Conservation (phyloP, 2,797 vertebrate species). For the Limnodromus scolopaceus region DNA sequence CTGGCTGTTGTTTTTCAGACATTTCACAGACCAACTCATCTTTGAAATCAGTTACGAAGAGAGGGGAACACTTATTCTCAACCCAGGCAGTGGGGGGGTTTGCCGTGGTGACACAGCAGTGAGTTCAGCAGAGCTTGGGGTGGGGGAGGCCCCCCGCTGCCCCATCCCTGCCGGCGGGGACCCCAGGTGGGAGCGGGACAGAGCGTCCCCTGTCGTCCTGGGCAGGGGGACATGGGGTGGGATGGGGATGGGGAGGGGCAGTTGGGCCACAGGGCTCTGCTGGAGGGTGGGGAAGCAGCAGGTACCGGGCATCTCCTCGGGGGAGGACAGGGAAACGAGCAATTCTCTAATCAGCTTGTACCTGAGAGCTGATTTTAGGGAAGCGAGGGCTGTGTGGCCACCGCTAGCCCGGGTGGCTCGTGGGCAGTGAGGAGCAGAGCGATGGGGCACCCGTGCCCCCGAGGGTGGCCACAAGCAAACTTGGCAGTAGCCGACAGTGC, state of each 20-base stretch:
- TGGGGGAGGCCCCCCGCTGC: not conserved
- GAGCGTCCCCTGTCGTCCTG: accelerated
- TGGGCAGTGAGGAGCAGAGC: accelerated
- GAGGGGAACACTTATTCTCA: not conserved
- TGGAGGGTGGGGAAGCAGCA: accelerated
- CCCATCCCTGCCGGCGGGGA: accelerated
- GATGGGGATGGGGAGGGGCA: not conserved
- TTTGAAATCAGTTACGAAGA: not conserved
- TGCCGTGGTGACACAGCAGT: accelerated
- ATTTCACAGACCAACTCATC: not conserved
- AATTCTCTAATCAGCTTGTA: too few relatives aligned
- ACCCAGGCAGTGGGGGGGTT: accelerated
- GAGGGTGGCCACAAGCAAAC: accelerated
- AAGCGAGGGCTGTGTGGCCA: accelerated
- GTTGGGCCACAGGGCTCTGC: not conserved
- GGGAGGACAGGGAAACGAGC: too few relatives aligned
- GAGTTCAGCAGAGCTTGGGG: not conserved
- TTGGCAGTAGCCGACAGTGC: accelerated
- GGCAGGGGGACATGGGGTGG: accelerated
- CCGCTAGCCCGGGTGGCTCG: accelerated
- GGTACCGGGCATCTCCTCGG: accelerated
- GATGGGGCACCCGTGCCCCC: accelerated
- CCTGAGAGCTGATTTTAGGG: accelerated
- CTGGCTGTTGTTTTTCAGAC: not conserved
- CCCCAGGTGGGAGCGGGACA: accelerated